Percentiles rank a stretch among this genome's conserved stretches.
phyloP scores from a whole-genome alignment of 2,113 vertebrate genomes.

The Cichladusa arquata region DNA sequence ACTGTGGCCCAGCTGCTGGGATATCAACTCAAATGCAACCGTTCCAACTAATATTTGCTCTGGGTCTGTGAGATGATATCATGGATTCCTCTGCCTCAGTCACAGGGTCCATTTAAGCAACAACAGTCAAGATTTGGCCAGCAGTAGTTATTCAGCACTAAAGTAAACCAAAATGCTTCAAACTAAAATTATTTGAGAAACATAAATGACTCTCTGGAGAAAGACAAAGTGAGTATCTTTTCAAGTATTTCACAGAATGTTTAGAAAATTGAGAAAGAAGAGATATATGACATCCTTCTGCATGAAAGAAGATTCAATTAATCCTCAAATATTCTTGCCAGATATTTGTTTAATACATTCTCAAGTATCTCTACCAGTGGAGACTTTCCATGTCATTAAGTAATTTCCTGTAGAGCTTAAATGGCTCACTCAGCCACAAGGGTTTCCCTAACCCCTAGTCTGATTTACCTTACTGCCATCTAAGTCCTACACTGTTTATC shows the following conservation, averaged over 20 bases:
- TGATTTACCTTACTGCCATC: not conserved
- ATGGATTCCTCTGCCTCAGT: not conserved
- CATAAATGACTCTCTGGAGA: not conserved
- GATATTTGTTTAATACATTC: not conserved
- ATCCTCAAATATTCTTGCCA: not conserved
- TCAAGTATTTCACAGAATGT: not conserved
- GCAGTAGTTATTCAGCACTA: not conserved
- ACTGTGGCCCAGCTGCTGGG: not conserved
- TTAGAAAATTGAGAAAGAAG: not conserved
- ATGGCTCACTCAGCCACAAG: not conserved
- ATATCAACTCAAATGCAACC: not conserved
- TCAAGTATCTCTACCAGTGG: not conserved
- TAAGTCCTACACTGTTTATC: not conserved
- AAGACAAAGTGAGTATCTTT: not conserved
- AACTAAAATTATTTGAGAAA: not conserved
- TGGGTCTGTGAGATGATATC: not conserved
- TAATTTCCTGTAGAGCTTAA: not conserved
- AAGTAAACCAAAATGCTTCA: not conserved
- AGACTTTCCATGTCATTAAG: constrained; percentile 5
- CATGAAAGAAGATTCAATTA: not conserved
- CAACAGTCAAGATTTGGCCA: not conserved
- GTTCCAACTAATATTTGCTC: not conserved
- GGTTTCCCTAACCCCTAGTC: not conserved
- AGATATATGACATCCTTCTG: not conserved
- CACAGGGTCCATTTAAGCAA: not conserved